phyloP scores from a whole-genome alignment of 1,140 invertebrate species.

The Drosophila trapezifrons region DNA sequence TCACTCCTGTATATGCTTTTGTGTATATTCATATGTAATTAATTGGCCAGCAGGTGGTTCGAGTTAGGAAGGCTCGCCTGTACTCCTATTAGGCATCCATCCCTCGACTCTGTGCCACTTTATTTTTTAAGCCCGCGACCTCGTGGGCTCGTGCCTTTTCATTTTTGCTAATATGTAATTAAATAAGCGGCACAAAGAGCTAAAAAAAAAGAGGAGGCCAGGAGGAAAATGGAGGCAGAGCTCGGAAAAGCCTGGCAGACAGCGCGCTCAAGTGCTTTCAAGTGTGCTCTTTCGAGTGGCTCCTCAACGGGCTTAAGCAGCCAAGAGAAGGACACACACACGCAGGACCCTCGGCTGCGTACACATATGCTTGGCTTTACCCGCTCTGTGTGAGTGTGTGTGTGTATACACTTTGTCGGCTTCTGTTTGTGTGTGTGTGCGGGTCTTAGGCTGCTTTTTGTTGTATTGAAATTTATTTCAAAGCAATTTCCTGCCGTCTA shows the following conservation, averaged over 20 bases:
- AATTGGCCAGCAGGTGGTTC: slow-evolving; percentile 5
- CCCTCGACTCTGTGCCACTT: slow-evolving; percentile 29
- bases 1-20: not conserved
- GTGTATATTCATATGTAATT: not conserved
- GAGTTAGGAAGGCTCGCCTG: not conserved
- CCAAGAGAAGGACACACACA: slow-evolving; percentile 45
- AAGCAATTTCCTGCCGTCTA: slow-evolving; percentile 81
- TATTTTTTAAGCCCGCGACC: slow-evolving; percentile 39
- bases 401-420: slow-evolving; percentile 11
- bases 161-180: slow-evolving; percentile 81
- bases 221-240: slow-evolving; percentile 3
- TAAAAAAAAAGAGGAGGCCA: slow-evolving; percentile 31
- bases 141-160: slow-evolving; percentile 45
- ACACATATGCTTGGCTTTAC: slow-evolving; percentile 60
- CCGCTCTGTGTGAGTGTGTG: slow-evolving; percentile 5
- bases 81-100: slow-evolving; percentile 15
- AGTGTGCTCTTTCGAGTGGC: slow-evolving; percentile 70
- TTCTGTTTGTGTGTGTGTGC: slow-evolving; percentile 21
- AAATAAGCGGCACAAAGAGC: slow-evolving; percentile 77
- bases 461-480: slow-evolving; percentile 83
- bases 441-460: slow-evolving; percentile 73
- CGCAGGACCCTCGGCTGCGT: slow-evolving; percentile 8
- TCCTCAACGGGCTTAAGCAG: slow-evolving; percentile 67
- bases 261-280: slow-evolving; percentile 60
- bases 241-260: slow-evolving; percentile 25